These are phyloP conservation scores for Carlito syrichta DNA, from an alignment of 2,113 vertebrate genomes.

Conservation along the genomic window DNA sequence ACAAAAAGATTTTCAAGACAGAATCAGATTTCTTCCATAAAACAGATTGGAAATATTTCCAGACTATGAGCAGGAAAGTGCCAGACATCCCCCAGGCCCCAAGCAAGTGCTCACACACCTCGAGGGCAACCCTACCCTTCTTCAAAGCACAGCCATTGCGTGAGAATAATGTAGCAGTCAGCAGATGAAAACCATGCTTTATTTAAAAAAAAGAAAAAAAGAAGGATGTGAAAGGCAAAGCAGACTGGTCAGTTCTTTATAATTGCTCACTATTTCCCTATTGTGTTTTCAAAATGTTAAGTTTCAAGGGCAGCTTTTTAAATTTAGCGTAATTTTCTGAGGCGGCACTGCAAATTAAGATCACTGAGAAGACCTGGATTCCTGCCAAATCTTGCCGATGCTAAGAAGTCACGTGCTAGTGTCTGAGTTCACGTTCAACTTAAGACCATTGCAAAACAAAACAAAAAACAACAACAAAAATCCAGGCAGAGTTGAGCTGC, in stretches of 20 bases:
- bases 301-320: conserved; percentile 35
- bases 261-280: conserved; percentile 31
- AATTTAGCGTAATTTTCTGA: conserved; percentile 50
- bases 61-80: conserved; percentile 13
- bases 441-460: conserved; percentile 20
- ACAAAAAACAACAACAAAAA: conserved; percentile 5
- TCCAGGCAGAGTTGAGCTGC: background rate
- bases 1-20: conserved; percentile 34
- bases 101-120: conserved; percentile 35
- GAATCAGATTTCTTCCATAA: background rate
- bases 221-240: background rate
- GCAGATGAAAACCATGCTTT: conserved; percentile 56
- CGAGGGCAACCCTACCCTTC: conserved; percentile 30
- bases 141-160: conserved; percentile 37
- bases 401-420: background rate
- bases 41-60: conserved; percentile 32
- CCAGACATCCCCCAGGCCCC: conserved; percentile 30
- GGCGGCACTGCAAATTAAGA: background rate
- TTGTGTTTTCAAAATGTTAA: conserved; percentile 5
- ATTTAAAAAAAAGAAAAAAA: conserved; percentile 8
- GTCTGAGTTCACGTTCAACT: conserved; percentile 50
- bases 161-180: conserved; percentile 45
- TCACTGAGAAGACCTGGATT: conserved; percentile 1
- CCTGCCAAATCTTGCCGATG: conserved; percentile 15
- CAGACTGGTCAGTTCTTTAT: conserved; percentile 8